These are phyloP conservation scores for Echinarachnius parma DNA, from an alignment of 53 echinoderm and acorn worm species.

Conservation along the genomic window DNA sequence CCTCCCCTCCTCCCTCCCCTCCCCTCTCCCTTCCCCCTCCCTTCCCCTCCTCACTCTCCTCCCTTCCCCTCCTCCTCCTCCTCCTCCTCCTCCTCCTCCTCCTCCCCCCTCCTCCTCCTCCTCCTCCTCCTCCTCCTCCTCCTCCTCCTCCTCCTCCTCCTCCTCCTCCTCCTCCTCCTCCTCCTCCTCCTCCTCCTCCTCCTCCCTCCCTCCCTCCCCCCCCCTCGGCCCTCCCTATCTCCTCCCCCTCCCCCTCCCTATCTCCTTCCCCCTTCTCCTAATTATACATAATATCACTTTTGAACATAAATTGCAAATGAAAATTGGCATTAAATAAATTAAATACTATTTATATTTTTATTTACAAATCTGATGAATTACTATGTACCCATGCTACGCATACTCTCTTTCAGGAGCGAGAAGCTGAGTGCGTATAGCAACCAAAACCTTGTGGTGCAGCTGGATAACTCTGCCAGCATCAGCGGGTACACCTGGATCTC, in stretches of 20 bases:
- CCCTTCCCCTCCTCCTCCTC: neutral
- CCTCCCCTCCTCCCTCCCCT: neutral
- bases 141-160: neutral
- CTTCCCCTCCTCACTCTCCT: neutral
- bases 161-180: neutral
- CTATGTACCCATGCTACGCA: no score
- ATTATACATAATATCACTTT: no score
- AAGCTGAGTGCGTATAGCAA: slow-evolving; percentile 14
- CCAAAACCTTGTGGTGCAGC: slow-evolving; percentile 3
- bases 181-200: neutral
- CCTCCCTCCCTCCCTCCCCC: neutral
- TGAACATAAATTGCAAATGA: no score
- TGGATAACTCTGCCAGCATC: neutral
- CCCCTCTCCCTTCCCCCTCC: neutral
- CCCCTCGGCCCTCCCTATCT: neutral
- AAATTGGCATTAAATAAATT: no score
- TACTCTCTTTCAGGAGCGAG: neutral
- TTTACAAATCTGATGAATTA: no score
- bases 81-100: neutral
- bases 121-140: neutral
- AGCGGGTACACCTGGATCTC: slow-evolving; percentile 20
- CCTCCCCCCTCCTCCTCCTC: neutral
- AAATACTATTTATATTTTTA: no score
- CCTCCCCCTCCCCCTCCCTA: neutral
- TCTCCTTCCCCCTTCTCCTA: neutral